Evolutionary conservation across 2,888 invertebrate genomes (phyloP).

Genomic region (Nezara viridula): DNA sequence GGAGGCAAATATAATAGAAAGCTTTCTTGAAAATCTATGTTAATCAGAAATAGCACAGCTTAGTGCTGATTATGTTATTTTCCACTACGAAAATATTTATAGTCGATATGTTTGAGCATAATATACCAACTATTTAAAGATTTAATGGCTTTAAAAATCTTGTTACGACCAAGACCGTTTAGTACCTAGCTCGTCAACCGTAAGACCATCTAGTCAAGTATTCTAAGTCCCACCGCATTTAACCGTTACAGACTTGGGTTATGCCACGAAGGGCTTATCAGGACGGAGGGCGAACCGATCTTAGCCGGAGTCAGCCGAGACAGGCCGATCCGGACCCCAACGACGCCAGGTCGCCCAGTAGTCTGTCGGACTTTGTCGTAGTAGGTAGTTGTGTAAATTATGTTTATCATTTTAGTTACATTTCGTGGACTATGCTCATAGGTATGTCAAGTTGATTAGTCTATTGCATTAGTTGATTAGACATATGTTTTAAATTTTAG

Average conservation of each 20-base stretch:
- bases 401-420: slow-evolving; percentile 40
- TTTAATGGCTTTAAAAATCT: too few relatives aligned
- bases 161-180: neutral
- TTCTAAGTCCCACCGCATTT: neutral
- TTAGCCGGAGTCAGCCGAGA: slow-evolving; percentile 10
- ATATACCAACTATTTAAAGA: too few relatives aligned
- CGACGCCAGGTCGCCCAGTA: slow-evolving; percentile 47
- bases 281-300: neutral
- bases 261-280: neutral
- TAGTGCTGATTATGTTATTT: too few relatives aligned
- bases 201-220: neutral
- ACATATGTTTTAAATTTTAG: neutral
- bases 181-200: neutral
- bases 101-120: too few relatives aligned
- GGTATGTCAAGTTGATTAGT: slow-evolving; percentile 30
- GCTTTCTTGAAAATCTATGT: too few relatives aligned
- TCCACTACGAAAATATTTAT: too few relatives aligned
- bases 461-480: neutral
- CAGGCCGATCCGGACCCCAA: neutral
- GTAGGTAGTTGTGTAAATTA: slow-evolving; percentile 51
- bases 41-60: too few relatives aligned
- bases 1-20: too few relatives aligned
- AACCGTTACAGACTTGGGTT: neutral
- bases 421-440: slow-evolving; percentile 57
- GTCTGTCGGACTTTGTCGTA: slow-evolving; percentile 46